phyloP scores from a whole-genome alignment of 2,888 invertebrate genomes.

The Lasioglossum malachurum region DNA sequence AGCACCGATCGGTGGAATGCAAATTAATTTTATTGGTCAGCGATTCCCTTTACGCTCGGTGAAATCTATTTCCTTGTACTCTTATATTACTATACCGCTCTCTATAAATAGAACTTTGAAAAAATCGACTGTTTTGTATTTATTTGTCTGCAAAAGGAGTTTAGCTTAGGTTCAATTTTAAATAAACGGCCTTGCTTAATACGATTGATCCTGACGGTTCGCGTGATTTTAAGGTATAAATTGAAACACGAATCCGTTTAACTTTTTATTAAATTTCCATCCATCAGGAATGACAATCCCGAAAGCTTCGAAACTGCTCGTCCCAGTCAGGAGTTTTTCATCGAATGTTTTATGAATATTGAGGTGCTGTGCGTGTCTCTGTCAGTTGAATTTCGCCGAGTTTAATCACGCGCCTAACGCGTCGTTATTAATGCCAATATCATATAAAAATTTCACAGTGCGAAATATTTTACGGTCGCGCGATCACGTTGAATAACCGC shows the following conservation, averaged over 20 bases:
- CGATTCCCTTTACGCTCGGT: neutral
- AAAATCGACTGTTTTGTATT: no score
- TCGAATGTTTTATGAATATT: slow-evolving; percentile 8
- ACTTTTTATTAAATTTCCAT: neutral
- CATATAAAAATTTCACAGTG: neutral
- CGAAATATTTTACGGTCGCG: neutral
- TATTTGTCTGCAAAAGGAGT: no score
- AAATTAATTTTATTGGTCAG: slow-evolving; percentile 24
- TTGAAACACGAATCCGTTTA: neutral
- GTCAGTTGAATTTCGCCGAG: neutral
- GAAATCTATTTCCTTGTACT: neutral
- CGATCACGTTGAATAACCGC: neutral
- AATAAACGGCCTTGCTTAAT: neutral
- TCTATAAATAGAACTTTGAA: neutral
- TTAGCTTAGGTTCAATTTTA: neutral
- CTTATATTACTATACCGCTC: neutral
- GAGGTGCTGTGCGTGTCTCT: neutral
- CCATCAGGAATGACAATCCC: neutral
- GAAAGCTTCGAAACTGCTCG: neutral
- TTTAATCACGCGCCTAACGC: neutral
- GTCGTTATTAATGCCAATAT: neutral
- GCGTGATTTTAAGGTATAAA: neutral
- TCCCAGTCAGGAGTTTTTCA: neutral
- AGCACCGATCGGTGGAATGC: neutral
- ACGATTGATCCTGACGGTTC: neutral